Percentiles rank a stretch among this genome's conserved stretches.
Conservation (phyloP, 2,797 vertebrate genomes). For the Esox lucius region DNA sequence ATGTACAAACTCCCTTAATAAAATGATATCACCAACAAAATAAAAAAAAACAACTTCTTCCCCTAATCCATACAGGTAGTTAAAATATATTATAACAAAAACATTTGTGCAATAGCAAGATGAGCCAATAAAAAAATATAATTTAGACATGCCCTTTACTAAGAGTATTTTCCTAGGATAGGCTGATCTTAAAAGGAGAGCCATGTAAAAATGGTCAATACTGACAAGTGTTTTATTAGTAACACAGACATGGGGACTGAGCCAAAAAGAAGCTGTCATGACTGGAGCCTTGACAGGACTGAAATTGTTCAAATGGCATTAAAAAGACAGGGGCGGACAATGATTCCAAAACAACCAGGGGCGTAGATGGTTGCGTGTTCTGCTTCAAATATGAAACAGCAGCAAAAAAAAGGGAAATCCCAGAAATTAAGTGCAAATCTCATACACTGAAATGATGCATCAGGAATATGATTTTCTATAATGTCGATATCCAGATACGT, state of each 20-base stretch:
- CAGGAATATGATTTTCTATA: conserved; percentile 29
- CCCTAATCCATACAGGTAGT: too few relatives aligned
- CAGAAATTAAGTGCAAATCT: conserved; percentile 65
- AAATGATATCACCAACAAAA: not conserved
- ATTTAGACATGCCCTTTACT: too few relatives aligned
- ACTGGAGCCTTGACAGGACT: conserved; percentile 61
- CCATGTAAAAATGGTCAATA: conserved; percentile 61
- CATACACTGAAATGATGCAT: conserved; percentile 60
- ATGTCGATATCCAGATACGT: conserved; percentile 58
- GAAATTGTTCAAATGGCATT: conserved; percentile 75
- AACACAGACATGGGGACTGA: conserved; percentile 78
- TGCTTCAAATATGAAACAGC: conserved; percentile 62
- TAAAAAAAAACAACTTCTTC: not conserved
- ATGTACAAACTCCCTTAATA: not conserved
- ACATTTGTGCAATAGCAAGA: too few relatives aligned
- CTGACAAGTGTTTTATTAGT: conserved; percentile 81
- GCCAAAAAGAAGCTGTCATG: conserved; percentile 68
- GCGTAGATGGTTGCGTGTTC: conserved; percentile 41
- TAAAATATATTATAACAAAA: too few relatives aligned
- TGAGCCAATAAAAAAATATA: too few relatives aligned
- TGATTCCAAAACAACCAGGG: conserved; percentile 50
- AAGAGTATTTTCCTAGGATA: too few relatives aligned
- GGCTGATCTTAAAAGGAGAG: conserved; percentile 43
- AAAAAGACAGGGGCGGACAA: conserved; percentile 56
- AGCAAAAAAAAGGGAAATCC: conserved; percentile 31